Evolutionary conservation across 2,113 vertebrate species (phyloP), one percentile per base, ranked within the genome.

Genomic region (Pseudorhombus dupliciocellatus): DNA sequence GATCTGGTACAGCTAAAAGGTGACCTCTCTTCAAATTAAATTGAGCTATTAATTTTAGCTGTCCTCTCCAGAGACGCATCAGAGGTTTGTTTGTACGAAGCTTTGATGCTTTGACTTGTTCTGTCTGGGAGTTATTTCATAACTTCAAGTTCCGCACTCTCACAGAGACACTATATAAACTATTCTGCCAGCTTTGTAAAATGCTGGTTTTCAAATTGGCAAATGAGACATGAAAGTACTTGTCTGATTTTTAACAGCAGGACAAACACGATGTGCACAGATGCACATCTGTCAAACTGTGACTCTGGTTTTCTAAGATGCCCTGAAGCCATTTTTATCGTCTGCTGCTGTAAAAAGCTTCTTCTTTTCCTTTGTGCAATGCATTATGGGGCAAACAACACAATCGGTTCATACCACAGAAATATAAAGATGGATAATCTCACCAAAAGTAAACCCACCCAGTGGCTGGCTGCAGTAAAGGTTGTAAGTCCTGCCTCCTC

Each of bases 1-100:
- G 72, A 75, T 77, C 55, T 18, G 1, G 69, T 68, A 28, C 40
- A 50, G 50, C 54, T 70, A 62, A 73, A 62, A 69, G 30, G 77
- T 71, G 64, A 73, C 16, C 60, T 21, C 59, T 56, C 66, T 65
- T 70, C 55, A 60, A 67, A 54, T 64, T 14, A 81, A 65, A 77
- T 20, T 5, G 59, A 7, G 26, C 52, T 56, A 78, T 80, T 64
- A 24, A 69, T 88, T 85, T 68, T 2, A 37, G 46, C 77, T 24
- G 66, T 71, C 70, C 6, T 25, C 65, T 55, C 28, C 15, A 18
- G 12, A 66, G 66, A 56, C 25, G 5, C 18, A 73, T 73, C 20
- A 28, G 22, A 40, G 55, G 60, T 37, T 72, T 58, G 79, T 83
- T 85, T 90, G 51, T n/a, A n/a, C 40, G 34, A 70, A 31, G 57